Evolutionary conservation across 2,888 invertebrate species (phyloP).

Genomic region (Callosobruchus maculatus): DNA sequence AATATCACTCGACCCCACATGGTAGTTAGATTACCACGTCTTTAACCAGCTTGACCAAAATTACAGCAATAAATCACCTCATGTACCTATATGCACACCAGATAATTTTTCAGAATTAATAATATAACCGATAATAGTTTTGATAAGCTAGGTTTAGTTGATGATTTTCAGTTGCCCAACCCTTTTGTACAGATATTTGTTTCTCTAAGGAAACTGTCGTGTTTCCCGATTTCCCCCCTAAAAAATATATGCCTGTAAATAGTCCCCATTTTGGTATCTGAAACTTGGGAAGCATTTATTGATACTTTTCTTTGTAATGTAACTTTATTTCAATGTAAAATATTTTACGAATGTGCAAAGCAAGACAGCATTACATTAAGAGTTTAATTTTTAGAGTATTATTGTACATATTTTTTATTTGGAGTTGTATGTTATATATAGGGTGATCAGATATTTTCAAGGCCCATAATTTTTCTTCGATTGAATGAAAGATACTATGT

Average conservation of each 20-base stretch:
- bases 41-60: background rate
- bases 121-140: background rate
- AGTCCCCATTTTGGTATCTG: background rate
- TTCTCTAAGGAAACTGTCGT: background rate
- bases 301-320: background rate
- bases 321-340: background rate
- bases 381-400: background rate
- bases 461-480: background rate
- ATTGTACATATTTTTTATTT: background rate
- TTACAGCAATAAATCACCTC: background rate
- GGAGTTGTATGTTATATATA: background rate
- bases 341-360: background rate
- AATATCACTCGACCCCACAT: background rate
- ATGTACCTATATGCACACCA: background rate
- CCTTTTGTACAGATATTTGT: background rate
- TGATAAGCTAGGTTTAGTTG: background rate
- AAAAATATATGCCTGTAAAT: background rate
- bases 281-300: background rate
- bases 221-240: background rate
- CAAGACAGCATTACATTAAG: background rate
- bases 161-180: background rate
- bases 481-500: constrained; percentile 4
- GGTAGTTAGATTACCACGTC: background rate
- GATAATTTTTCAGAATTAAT: background rate
- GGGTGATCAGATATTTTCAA: background rate